A percentile compares a stretch with the other conserved stretches of the same genome.
These are phyloP conservation scores for Apis cerana DNA, from an alignment of 1,140 invertebrate species.

Conservation along the genomic window DNA sequence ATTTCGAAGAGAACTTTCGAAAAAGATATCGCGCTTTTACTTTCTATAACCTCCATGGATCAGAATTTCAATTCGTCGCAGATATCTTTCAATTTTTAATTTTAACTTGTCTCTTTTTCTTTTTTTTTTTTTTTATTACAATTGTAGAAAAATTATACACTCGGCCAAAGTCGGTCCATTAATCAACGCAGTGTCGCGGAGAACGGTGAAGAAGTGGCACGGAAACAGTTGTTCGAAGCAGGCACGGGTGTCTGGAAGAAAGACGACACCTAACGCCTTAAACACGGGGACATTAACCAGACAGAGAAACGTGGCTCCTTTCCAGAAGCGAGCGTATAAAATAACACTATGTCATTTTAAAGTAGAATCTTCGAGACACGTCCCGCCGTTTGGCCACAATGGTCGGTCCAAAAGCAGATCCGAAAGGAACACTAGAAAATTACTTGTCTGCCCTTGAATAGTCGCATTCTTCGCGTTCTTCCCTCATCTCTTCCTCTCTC, in stretches of 20 bases:
- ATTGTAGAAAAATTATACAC: not conserved
- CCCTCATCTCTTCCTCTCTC: slow-evolving; percentile 7
- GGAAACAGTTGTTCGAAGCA: not conserved
- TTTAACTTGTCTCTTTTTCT: not conserved
- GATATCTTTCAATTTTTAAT: not conserved
- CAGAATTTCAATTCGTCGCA: no score
- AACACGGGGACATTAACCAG: slow-evolving; percentile 9
- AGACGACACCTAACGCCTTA: slow-evolving; percentile 21
- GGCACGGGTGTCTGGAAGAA: not conserved
- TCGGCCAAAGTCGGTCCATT: not conserved
- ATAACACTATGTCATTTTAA: slow-evolving; percentile 64
- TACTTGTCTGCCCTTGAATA: slow-evolving; percentile 53
- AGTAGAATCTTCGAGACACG: slow-evolving; percentile 44
- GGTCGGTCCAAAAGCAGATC: not conserved
- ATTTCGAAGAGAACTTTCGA: no score
- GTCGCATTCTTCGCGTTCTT: slow-evolving; percentile 50
- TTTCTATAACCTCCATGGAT: not conserved
- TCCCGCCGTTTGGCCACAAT: slow-evolving; percentile 61
- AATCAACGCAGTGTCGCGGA: not conserved
- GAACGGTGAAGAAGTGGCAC: not conserved
- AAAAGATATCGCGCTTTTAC: no score
- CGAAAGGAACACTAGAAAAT: slow-evolving; percentile 48
- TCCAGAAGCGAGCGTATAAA: slow-evolving; percentile 63
- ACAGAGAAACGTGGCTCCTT: not conserved
- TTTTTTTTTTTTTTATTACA: not conserved